Base-by-base conservation (phyloP, 1,140 invertebrate genomes). In the Drosophila bifasciata region DNA sequence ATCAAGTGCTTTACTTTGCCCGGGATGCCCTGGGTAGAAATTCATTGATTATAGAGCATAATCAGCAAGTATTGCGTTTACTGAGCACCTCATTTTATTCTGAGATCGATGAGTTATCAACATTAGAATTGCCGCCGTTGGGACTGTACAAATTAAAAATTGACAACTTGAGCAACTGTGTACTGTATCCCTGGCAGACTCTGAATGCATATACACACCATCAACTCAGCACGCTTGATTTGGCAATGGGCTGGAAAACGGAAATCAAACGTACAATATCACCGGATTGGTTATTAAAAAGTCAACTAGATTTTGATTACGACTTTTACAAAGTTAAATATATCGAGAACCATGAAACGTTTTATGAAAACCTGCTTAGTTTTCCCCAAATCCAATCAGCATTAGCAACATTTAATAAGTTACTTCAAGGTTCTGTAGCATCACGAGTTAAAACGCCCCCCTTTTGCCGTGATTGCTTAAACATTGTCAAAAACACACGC, bases 1-100 rank as follows among this genome's bases (percentile, higher is more conserved):
- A 89, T 3, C 92, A 94, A 49, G 90, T 86, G 13, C 70, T 99
- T 39, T 98, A 96, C 93, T 98, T 98, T 93, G 95, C 95, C 6
- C 93, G 97, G 91, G 98, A 99, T 92, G 92, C 93, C 68, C 95
- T 97, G 91, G 98, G 98, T 21, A 93, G 97, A 73, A 94, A 96
- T 69, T 97, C 96, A 92, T 92, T 98, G 39, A 92, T 98, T 15
- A 93, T 96, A 84, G 94, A 94, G 86, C 91, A 93, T 69, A 89
- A 92, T 8, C 69, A 92, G 43, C 77, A 90, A 23, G 77, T 94
- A 44, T 81, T 94, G 28, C 81, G 95, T 28, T 93, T 93, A 69
- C 95, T 94, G 90, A 94, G 95, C 53, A 93, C 93, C 46, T 93
- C 92, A 88, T 90, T 80, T 46, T 69, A 59, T 19, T 21, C 39